These are phyloP conservation scores for Drosophila hamatofila DNA, from an alignment of 2,888 invertebrate genomes.

Conservation along the genomic window DNA sequence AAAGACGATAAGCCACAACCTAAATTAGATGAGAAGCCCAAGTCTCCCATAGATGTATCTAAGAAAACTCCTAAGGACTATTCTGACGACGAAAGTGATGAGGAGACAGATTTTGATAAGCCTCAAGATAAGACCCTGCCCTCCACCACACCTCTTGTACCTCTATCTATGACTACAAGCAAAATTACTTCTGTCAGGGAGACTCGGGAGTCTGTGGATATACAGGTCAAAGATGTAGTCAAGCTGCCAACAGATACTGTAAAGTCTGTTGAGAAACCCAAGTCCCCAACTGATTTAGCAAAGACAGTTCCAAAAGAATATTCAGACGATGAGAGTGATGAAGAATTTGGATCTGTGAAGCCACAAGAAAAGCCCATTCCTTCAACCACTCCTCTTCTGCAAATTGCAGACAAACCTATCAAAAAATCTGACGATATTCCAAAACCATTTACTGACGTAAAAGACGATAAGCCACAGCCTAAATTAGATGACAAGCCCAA, in stretches of 20 bases:
- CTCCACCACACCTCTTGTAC: background rate
- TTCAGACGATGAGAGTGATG: background rate
- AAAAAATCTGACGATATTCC: background rate
- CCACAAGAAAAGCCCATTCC: no score
- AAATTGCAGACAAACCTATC: background rate
- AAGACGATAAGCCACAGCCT: background rate
- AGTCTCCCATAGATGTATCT: no score
- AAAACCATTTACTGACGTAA: background rate
- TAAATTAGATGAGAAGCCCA: no score
- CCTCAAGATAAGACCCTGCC: no score
- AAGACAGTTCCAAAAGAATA: background rate
- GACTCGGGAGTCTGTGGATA: background rate
- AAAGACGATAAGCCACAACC: no score
- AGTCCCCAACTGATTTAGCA: background rate
- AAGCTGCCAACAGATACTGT: background rate
- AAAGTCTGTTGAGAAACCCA: background rate
- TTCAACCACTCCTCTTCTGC: background rate
- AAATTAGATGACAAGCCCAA: background rate
- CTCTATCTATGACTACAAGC: constrained; percentile 2
- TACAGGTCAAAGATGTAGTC: background rate
- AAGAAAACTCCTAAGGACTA: no score
- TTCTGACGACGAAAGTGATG: no score
- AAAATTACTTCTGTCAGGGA: constrained; percentile 1
- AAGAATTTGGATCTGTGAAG: background rate
- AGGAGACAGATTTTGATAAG: no score